Evolutionary conservation across 1,140 invertebrate species (phyloP).

Genomic region (Acromyrmex echinatior): DNA sequence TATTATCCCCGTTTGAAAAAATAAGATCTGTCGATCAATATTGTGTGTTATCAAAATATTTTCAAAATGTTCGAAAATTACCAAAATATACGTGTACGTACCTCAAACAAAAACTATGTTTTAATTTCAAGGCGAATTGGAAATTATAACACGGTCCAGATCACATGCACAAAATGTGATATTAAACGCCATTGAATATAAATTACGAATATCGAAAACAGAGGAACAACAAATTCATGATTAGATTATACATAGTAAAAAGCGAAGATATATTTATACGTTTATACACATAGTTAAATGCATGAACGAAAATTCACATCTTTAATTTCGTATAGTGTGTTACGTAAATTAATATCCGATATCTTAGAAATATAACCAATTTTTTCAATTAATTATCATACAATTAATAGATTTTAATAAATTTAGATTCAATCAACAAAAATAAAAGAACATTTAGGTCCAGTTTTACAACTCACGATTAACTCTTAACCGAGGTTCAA

Average conservation of each 20-base stretch:
- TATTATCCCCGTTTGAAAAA: not conserved
- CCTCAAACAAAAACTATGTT: slow-evolving; percentile 33
- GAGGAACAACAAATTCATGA: slow-evolving; percentile 11
- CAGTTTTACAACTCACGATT: too few species aligned
- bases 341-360: not conserved
- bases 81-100: not conserved
- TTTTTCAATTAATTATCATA: not conserved
- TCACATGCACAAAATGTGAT: not conserved
- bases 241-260: slow-evolving; percentile 2
- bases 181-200: slow-evolving; percentile 53
- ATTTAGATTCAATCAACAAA: not conserved
- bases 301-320: not conserved
- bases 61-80: slow-evolving; percentile 36
- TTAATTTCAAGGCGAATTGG: slow-evolving; percentile 52
- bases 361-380: not conserved
- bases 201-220: slow-evolving; percentile 54
- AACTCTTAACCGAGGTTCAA: too few species aligned
- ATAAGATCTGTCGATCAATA: slow-evolving; percentile 27
- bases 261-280: not conserved
- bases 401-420: slow-evolving; percentile 1
- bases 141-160: slow-evolving; percentile 35
- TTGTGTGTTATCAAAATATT: not conserved
- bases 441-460: not conserved
- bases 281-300: not conserved
- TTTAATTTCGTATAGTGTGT: not conserved